These are phyloP conservation scores for Hassar affinis DNA, from an alignment of 2,113 vertebrate species.

Conservation along the genomic window DNA sequence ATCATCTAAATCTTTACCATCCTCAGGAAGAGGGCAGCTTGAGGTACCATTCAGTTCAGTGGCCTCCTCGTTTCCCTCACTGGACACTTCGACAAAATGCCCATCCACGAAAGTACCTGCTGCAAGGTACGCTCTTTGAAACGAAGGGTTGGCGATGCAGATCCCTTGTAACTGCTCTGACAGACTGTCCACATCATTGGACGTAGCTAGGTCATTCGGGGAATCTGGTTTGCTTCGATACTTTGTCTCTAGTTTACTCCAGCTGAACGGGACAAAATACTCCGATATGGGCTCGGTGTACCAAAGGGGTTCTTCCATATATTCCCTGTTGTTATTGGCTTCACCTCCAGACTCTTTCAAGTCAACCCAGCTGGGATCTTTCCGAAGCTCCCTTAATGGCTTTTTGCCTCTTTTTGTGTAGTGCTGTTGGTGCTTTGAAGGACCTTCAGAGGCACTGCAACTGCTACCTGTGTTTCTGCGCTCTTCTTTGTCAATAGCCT, in stretches of 20 bases:
- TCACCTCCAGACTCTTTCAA: constrained; percentile 77
- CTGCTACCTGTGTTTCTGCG: constrained; percentile 73
- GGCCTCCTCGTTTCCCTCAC: constrained; percentile 84
- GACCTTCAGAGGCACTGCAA: constrained; percentile 69
- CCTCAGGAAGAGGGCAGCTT: constrained; percentile 90
- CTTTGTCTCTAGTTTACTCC: constrained; percentile 95
- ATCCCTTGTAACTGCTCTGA: constrained; percentile 87
- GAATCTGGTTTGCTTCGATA: constrained; percentile 83
- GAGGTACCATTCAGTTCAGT: constrained; percentile 87
- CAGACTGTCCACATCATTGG: constrained; percentile 78
- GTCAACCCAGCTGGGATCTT: constrained; percentile 76
- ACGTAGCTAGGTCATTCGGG: constrained; percentile 63
- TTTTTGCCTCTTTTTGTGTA: constrained; percentile 85
- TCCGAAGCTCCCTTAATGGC: constrained; percentile 81
- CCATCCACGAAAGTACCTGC: constrained; percentile 97
- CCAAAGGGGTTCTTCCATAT: constrained; percentile 97
- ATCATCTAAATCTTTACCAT: constrained; percentile 92
- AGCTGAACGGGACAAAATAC: constrained; percentile 90
- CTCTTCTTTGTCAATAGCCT: constrained; percentile 78
- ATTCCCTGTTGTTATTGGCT: constrained; percentile 82
- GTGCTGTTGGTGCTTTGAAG: constrained; percentile 76
- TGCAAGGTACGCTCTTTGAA: constrained; percentile 89
- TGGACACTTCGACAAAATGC: constrained; percentile 95
- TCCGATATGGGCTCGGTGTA: constrained; percentile 96
- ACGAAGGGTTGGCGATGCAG: constrained; percentile 82